phyloP scores from a whole-genome alignment of 1,140 invertebrate species.

The Parapsyche elsis region DNA sequence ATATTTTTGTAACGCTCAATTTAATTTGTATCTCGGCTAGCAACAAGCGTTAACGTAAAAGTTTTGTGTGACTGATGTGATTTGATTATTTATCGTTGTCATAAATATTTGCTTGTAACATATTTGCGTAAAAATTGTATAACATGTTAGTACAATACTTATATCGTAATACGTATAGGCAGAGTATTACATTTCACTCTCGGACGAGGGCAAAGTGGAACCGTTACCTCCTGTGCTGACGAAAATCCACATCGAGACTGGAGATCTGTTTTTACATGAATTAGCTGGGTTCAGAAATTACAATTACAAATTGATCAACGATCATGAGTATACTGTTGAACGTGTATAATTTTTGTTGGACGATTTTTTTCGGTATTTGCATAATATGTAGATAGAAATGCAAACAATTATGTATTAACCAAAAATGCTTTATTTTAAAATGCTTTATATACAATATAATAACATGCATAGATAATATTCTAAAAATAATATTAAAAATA shows the following conservation, averaged over 20 bases:
- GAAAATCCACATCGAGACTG: constrained; percentile 76
- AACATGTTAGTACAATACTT: background rate
- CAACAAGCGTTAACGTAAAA: no score
- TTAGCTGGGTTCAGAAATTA: constrained; percentile 72
- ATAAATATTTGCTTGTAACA: background rate
- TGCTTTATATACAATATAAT: background rate
- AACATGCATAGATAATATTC: background rate
- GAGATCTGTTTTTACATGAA: constrained; percentile 72
- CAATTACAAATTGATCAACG: constrained; percentile 70
- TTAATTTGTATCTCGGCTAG: no score
- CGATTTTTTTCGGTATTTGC: background rate
- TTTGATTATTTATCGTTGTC: background rate
- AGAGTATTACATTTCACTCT: constrained; percentile 74
- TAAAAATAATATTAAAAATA: background rate
- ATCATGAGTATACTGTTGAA: constrained; percentile 62
- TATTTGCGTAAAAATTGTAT: background rate
- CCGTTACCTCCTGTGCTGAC: constrained; percentile 73
- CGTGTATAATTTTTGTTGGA: background rate
- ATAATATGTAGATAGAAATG: background rate
- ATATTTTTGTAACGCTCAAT: no score
- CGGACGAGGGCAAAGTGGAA: constrained; percentile 68
- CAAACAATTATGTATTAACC: background rate
- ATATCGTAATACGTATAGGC: constrained; percentile 62
- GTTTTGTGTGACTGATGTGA: background rate
- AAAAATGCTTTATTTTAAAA: constrained; percentile 28